Evolutionary conservation across 30 jellyfish, hydroid and myxozoan genomes (phyloP).

Genomic region (Cassiopea andromeda): DNA sequence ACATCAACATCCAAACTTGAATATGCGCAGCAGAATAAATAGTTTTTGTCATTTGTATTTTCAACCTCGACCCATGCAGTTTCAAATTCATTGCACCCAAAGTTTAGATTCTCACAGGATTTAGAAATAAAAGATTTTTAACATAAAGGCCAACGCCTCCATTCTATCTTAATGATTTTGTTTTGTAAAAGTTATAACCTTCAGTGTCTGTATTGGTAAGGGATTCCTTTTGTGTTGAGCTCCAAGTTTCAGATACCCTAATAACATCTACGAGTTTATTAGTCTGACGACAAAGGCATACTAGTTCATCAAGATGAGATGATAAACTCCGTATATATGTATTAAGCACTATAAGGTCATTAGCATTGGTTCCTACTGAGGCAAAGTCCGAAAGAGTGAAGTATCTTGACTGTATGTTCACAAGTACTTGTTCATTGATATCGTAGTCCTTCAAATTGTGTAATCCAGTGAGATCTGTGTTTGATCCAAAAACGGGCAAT

Average conservation of each 20-base stretch:
- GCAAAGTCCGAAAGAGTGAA: constrained; percentile 1
- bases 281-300: background rate
- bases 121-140: background rate
- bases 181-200: constrained; percentile 14
- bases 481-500: constrained; percentile 20
- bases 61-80: constrained; percentile 20
- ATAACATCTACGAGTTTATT: constrained; percentile 10
- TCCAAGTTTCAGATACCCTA: constrained; percentile 41
- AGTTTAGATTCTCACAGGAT: constrained; percentile 6
- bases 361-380: background rate
- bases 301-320: constrained; percentile 20
- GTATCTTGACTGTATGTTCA: background rate
- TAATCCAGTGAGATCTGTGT: constrained; percentile 1
- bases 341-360: background rate
- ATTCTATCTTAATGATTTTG: constrained; percentile 23
- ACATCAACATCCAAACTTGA: constrained; percentile 2
- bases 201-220: constrained; percentile 5
- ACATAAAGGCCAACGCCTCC: constrained; percentile 42
- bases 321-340: constrained; percentile 33
- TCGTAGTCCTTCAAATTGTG: constrained; percentile 2
- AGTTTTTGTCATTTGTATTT: constrained; percentile 15
- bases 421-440: background rate
- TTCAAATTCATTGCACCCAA: constrained; percentile 12
- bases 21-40: constrained; percentile 15
- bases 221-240: background rate